phyloP scores from a whole-genome alignment of 2,888 invertebrate genomes.

The Gnatocerus cornutus region DNA sequence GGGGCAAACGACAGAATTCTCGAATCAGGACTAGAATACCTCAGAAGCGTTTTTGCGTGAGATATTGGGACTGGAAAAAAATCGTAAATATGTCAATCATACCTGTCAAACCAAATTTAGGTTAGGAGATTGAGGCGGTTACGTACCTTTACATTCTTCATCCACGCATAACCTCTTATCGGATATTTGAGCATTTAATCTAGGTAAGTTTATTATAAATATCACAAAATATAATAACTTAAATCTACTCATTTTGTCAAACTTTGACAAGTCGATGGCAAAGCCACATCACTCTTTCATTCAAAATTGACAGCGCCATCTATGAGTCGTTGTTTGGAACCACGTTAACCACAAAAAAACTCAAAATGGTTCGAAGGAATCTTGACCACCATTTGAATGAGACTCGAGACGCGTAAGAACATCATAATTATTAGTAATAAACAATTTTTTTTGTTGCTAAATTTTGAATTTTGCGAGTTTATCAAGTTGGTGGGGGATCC shows the following conservation, averaged over 20 bases:
- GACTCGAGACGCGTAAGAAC: not conserved
- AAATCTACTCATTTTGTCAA: slow-evolving; percentile 69
- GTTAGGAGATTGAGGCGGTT: slow-evolving; percentile 58
- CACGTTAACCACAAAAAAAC: not conserved
- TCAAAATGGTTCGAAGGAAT: not conserved
- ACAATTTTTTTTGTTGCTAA: slow-evolving; percentile 1
- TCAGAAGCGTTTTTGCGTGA: slow-evolving; percentile 75
- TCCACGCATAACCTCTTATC: slow-evolving; percentile 83
- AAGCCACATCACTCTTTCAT: slow-evolving; percentile 65
- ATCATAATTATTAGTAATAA: not conserved
- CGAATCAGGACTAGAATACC: slow-evolving; percentile 74
- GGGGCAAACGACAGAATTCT: slow-evolving; percentile 77
- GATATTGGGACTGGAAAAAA: slow-evolving; percentile 75
- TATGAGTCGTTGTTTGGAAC: not conserved
- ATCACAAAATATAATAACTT: slow-evolving; percentile 66
- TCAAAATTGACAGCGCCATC: slow-evolving; percentile 32
- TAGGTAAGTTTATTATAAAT: slow-evolving; percentile 65
- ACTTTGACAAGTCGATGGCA: slow-evolving; percentile 64
- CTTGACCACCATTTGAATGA: no score
- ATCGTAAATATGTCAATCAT: slow-evolving; percentile 53
- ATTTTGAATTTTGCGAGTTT: slow-evolving; percentile 7
- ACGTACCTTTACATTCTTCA: slow-evolving; percentile 80
- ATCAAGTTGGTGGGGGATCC: not conserved
- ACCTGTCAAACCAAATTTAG: slow-evolving; percentile 49
- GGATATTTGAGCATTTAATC: slow-evolving; percentile 72